Base-by-base conservation (phyloP, 2,888 invertebrate genomes). In the Agrochola lychnidis region DNA sequence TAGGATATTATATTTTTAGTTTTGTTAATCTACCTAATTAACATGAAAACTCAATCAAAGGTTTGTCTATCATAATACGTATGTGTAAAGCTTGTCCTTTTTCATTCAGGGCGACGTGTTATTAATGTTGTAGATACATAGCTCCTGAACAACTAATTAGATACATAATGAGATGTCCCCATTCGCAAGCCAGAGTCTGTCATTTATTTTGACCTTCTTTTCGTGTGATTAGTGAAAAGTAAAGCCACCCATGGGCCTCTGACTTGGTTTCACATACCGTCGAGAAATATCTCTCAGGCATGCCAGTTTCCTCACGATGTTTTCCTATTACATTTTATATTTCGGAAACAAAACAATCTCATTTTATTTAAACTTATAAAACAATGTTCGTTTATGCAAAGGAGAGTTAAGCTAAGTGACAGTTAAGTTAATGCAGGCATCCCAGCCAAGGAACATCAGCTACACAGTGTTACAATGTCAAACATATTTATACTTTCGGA, bases 401-500 rank as follows among this genome's bases (percentile, higher is more conserved):
- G 10, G 4, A 25, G 16, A 4, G 40, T 14, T 25, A 16, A 56
- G n/a, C 22, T 77, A 61, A 76, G 30, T 68, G 22, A 62, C 78
- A 30, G 9, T 53, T 22, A 63, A 75, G 62, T 74, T 61, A 53
- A 56, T 45, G 56, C n/a, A 62, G 9, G 9, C 25, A 14, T 51
- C 16, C 12, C 42, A 59, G 7, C 16, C 12, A 53, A 53, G 30
- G 2, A 61, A 59, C 14, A 69, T 30, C 25, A 64, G 22, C 36
- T 59, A n/a, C 10, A 61, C 30, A 62, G 25, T 40, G 36, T 72
- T 56, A 73, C 80, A 78, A 56, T 30, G 80, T 78, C n/a, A 48
- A 61, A 48, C 40, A 48, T 66, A 59, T 63, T 40, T 56, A 62
- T 79, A 61, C 45, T 72, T 79, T 56, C 19, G 5, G 61, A 79